These are phyloP conservation scores for Meloidogyne floridensis DNA, from an alignment of 1,140 invertebrate species.

Conservation along the genomic window DNA sequence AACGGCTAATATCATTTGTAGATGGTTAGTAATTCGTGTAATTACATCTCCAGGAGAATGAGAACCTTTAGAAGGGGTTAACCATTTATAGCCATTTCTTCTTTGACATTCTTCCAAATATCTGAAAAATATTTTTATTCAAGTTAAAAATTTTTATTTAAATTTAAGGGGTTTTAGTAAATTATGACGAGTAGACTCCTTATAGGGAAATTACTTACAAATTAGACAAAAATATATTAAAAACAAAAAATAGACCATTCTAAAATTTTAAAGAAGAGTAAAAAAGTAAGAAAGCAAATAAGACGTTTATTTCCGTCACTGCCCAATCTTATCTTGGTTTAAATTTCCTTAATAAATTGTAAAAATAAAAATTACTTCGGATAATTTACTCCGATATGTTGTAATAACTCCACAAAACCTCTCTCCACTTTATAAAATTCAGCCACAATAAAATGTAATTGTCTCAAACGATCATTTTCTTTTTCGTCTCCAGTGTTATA, in stretches of 20 bases:
- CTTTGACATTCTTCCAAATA: slow-evolving; percentile 35
- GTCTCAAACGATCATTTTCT: slow-evolving; percentile 37
- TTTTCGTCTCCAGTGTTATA: slow-evolving; percentile 32
- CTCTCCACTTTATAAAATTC: slow-evolving; percentile 39
- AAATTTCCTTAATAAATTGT: too few species aligned
- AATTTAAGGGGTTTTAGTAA: too few species aligned
- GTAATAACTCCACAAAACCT: slow-evolving; percentile 32
- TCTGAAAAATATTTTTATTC: neutral
- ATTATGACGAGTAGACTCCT: too few species aligned
- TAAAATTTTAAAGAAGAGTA: too few species aligned
- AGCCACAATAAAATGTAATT: slow-evolving; percentile 33
- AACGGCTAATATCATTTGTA: slow-evolving; percentile 34
- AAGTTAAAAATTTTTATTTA: too few species aligned
- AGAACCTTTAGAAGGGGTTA: slow-evolving; percentile 17
- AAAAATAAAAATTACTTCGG: slow-evolving; percentile 19
- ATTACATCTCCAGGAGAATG: slow-evolving; percentile 31
- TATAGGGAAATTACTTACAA: too few species aligned
- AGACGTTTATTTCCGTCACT: too few species aligned
- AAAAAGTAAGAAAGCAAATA: too few species aligned
- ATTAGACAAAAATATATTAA: too few species aligned
- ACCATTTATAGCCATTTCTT: slow-evolving; percentile 15
- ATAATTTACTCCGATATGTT: slow-evolving; percentile 35
- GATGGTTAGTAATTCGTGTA: slow-evolving; percentile 33
- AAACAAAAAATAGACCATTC: too few species aligned
- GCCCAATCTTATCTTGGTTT: too few species aligned